A percentile compares a stretch with the other conserved stretches of the same genome.
phyloP scores from a whole-genome alignment of 2,888 invertebrate genomes.

The Lordiphosa fenestrarum region DNA sequence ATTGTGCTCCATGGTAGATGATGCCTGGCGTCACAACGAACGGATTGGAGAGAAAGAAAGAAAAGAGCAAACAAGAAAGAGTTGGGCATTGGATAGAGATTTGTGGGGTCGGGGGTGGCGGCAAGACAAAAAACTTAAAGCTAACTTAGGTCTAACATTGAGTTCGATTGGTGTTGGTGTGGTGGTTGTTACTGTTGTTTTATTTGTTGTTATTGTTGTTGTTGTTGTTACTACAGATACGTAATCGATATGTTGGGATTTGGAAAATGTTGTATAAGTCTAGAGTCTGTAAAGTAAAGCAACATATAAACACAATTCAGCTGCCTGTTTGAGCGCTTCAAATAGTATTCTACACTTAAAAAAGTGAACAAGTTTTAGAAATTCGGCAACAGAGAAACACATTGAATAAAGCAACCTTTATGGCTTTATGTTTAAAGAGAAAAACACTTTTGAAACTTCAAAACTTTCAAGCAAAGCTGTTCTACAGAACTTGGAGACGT shows the following conservation, averaged over 20 bases:
- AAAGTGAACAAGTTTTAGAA: too few species aligned
- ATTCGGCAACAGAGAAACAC: too few species aligned
- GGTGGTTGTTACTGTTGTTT: constrained; percentile 35
- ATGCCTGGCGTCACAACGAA: constrained; percentile 82
- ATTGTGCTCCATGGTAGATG: constrained; percentile 88
- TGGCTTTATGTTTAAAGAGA: too few species aligned
- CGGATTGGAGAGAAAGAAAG: constrained; percentile 50
- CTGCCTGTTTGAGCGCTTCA: constrained; percentile 34
- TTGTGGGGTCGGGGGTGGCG: neutral
- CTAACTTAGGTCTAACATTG: constrained; percentile 40
- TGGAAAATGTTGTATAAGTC: constrained; percentile 77
- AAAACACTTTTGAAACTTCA: too few species aligned
- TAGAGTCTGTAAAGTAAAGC: constrained; percentile 75
- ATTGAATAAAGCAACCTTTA: too few species aligned
- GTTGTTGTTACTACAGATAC: constrained; percentile 72
- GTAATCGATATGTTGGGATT: constrained; percentile 79
- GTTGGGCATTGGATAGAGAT: neutral
- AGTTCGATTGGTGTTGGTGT: constrained; percentile 23
- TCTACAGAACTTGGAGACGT: too few species aligned
- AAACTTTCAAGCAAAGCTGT: too few species aligned
- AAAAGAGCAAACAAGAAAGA: constrained; percentile 47
- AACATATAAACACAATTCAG: constrained; percentile 50
- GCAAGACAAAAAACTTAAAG: constrained; percentile 19
- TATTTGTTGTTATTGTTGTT: constrained; percentile 23
- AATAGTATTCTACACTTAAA: constrained; percentile 4